Conservation (phyloP, 2,888 invertebrate genomes). For the Phaedon cochleariae region DNA sequence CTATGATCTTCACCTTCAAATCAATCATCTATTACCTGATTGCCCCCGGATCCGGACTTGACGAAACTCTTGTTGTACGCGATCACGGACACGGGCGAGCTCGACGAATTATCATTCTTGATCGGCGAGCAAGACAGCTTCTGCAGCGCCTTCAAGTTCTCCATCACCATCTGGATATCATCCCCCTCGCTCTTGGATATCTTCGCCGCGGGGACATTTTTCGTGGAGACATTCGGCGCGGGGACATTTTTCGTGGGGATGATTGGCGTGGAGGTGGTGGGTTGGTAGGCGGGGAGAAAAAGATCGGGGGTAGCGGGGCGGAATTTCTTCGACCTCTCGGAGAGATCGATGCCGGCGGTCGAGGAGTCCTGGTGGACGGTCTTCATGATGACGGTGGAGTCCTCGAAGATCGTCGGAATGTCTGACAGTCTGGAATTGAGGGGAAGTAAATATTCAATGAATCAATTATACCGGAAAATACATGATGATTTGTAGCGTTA, state of each 20-base stretch:
- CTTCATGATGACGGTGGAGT: constrained; percentile 35
- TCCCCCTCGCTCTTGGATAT: constrained; percentile 48
- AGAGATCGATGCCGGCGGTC: constrained; percentile 57
- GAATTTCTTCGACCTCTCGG: constrained; percentile 45
- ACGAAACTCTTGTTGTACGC: constrained; percentile 57
- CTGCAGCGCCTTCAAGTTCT: constrained; percentile 62
- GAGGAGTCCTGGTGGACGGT: constrained; percentile 28
- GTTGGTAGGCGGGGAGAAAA: neutral
- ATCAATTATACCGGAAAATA: too few species aligned
- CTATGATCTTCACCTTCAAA: too few species aligned
- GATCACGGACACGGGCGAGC: constrained; percentile 59
- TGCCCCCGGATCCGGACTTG: too few species aligned
- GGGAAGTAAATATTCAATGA: too few species aligned
- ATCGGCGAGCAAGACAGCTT: constrained; percentile 57
- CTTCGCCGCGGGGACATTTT: too few species aligned
- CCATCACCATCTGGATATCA: constrained; percentile 64
- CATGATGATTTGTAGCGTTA: too few species aligned
- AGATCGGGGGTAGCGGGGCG: neutral
- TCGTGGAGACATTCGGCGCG: too few species aligned
- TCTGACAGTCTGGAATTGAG: constrained; percentile 1
- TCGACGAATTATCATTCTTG: constrained; percentile 51
- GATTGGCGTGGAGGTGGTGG: neutral
- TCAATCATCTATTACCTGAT: too few species aligned
- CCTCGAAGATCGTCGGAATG: constrained; percentile 19
- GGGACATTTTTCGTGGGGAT: too few species aligned